Evolutionary conservation across 1,140 invertebrate species (phyloP).

Genomic region (Chelonus insularis): DNA sequence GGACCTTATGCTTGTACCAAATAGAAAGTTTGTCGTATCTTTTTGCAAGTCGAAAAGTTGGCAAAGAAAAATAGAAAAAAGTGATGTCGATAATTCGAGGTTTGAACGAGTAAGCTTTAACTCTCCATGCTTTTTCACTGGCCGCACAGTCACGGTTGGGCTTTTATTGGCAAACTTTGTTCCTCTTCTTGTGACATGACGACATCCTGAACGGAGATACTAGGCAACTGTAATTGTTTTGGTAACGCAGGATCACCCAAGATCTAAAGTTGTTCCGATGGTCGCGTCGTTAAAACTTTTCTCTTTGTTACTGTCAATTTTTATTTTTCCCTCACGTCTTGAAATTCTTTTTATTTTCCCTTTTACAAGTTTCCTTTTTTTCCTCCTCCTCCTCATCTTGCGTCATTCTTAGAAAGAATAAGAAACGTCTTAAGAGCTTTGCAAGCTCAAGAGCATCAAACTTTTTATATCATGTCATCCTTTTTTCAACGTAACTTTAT

Average conservation of each 20-base stretch:
- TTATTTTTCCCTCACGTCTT: neutral
- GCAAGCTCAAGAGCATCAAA: slow-evolving; percentile 1
- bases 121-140: neutral
- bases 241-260: slow-evolving; percentile 26
- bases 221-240: slow-evolving; percentile 22
- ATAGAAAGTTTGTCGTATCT: slow-evolving; percentile 25
- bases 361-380: slow-evolving; percentile 9
- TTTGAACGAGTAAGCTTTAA: neutral
- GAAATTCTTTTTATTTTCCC: neutral
- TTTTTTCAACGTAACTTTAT: too few relatives aligned
- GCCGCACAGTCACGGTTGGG: neutral
- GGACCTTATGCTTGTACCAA: slow-evolving; percentile 1
- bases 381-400: neutral
- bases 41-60: slow-evolving; percentile 22
- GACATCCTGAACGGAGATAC: slow-evolving; percentile 18
- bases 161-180: slow-evolving; percentile 22
- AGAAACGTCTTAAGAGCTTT: slow-evolving; percentile 20
- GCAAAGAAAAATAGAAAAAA: neutral
- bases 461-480: neutral
- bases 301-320: slow-evolving; percentile 4
- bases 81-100: slow-evolving; percentile 7
- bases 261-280: slow-evolving; percentile 1
- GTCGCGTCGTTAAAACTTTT: slow-evolving; percentile 24
- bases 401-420: slow-evolving; percentile 19
- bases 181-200: slow-evolving; percentile 5